Percentiles rank a stretch among this genome's conserved stretches.
Conservation (phyloP, 2,888 invertebrate species). For the Lepidochitona cinerea region DNA sequence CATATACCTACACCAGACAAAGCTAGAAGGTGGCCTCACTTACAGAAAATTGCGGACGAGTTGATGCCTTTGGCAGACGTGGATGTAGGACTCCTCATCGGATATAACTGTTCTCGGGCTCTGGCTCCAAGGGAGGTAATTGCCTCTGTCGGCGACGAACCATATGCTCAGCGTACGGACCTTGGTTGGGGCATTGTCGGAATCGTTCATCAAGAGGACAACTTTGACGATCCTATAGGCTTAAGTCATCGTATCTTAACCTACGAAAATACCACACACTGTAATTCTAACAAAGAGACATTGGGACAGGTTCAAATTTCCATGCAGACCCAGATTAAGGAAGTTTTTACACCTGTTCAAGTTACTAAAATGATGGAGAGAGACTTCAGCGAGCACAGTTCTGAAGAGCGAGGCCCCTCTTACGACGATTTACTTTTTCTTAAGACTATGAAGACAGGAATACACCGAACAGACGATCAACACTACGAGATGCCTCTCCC, state of each 20-base stretch:
- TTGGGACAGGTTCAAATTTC: too few relatives aligned
- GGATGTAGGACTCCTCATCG: slow-evolving; percentile 35
- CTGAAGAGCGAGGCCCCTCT: background rate
- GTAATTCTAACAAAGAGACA: too few relatives aligned
- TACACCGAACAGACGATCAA: too few relatives aligned
- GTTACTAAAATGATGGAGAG: background rate
- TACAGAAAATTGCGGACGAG: slow-evolving; percentile 22
- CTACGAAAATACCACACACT: too few relatives aligned
- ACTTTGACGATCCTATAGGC: background rate
- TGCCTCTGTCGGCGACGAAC: too few relatives aligned
- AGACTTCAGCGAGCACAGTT: background rate
- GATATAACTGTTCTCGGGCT: slow-evolving; percentile 37
- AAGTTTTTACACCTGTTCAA: background rate
- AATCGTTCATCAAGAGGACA: slow-evolving; percentile 5
- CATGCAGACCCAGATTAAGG: background rate
- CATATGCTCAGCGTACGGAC: too few relatives aligned
- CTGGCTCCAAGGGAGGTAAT: too few relatives aligned
- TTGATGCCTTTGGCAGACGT: slow-evolving; percentile 21
- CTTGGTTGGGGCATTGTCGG: slow-evolving; percentile 37
- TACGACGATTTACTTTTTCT: background rate
- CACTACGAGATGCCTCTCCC: too few relatives aligned
- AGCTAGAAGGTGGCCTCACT: slow-evolving; percentile 33
- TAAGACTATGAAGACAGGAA: too few relatives aligned
- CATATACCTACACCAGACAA: slow-evolving; percentile 37
- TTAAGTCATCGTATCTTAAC: too few relatives aligned